phyloP scores from a whole-genome alignment of 2,797 vertebrate species.

The Monodelphis domestica region DNA sequence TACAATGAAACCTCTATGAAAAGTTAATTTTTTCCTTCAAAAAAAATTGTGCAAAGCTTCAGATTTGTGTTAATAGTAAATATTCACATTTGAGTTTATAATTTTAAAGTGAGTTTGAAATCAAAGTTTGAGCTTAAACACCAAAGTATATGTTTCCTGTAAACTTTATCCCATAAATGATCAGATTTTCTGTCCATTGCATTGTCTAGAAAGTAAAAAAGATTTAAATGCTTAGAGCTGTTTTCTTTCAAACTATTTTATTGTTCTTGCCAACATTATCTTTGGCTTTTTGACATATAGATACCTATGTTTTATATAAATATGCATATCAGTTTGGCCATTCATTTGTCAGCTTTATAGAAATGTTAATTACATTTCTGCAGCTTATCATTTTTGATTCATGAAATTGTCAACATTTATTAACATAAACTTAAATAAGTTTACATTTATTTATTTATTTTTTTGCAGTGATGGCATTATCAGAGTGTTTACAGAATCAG shows the following conservation, averaged over 20 bases:
- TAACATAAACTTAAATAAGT: slow-evolving; percentile 50
- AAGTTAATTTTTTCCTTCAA: slow-evolving; percentile 10
- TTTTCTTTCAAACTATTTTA: slow-evolving; percentile 1
- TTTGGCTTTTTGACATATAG: background rate
- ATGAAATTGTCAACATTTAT: background rate
- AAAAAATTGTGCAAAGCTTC: background rate
- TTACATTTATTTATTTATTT: slow-evolving; percentile 58
- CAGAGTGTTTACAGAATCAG: slow-evolving; percentile 93
- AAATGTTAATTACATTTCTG: background rate
- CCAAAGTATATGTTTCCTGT: slow-evolving; percentile 5
- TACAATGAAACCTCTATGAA: background rate
- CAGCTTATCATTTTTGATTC: background rate
- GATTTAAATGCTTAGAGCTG: background rate
- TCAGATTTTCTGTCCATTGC: background rate
- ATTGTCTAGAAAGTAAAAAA: slow-evolving; percentile 22
- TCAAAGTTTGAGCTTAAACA: background rate
- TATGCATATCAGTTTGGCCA: slow-evolving; percentile 34
- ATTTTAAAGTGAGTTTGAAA: slow-evolving; percentile 1
- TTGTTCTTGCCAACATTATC: slow-evolving; percentile 17
- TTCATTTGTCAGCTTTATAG: slow-evolving; percentile 23
- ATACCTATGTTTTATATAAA: slow-evolving; percentile 29
- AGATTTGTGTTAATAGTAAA: slow-evolving; percentile 38
- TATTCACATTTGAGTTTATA: slow-evolving; percentile 45
- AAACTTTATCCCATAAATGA: slow-evolving; percentile 33
- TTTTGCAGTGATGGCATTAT: slow-evolving; percentile 93